Evolutionary conservation across 2,797 vertebrate species (phyloP).

Genomic region (Eulemur coronatus): DNA sequence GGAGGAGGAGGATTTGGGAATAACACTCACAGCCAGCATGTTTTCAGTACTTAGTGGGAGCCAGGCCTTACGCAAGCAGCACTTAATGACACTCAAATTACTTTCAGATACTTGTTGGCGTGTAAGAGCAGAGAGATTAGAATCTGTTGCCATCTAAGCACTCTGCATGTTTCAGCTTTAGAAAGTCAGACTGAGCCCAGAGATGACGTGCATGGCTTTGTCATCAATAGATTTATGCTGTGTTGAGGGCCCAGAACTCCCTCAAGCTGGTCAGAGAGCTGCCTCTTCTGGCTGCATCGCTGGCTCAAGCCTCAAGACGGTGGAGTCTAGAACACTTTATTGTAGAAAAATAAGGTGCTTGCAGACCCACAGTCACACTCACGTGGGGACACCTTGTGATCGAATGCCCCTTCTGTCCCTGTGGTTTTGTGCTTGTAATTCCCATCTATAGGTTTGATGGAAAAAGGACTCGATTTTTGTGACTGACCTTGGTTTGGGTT

Average conservation of each 20-base stretch:
- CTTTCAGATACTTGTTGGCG: slow-evolving; percentile 49
- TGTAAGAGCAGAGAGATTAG: neutral
- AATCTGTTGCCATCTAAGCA: slow-evolving; percentile 33
- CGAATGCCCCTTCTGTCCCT: neutral
- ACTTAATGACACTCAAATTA: slow-evolving; percentile 56
- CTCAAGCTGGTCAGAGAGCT: neutral
- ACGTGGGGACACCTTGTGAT: neutral
- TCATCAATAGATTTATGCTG: neutral
- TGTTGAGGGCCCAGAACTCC: neutral
- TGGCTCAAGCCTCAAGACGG: neutral
- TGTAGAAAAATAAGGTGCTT: neutral
- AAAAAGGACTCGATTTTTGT: neutral
- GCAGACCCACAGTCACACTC: neutral
- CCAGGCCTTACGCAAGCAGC: slow-evolving; percentile 45
- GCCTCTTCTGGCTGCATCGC: neutral
- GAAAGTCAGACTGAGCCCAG: neutral
- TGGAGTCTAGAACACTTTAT: neutral
- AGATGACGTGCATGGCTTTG: neutral
- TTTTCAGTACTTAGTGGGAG: neutral
- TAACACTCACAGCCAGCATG: neutral
- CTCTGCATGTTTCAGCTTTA: neutral
- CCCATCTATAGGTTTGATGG: neutral
- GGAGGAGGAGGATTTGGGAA: neutral
- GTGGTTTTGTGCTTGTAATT: neutral
- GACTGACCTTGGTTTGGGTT: neutral